phyloP scores from a whole-genome alignment of 2,113 vertebrate genomes.

The Odocoileus virginianus region DNA sequence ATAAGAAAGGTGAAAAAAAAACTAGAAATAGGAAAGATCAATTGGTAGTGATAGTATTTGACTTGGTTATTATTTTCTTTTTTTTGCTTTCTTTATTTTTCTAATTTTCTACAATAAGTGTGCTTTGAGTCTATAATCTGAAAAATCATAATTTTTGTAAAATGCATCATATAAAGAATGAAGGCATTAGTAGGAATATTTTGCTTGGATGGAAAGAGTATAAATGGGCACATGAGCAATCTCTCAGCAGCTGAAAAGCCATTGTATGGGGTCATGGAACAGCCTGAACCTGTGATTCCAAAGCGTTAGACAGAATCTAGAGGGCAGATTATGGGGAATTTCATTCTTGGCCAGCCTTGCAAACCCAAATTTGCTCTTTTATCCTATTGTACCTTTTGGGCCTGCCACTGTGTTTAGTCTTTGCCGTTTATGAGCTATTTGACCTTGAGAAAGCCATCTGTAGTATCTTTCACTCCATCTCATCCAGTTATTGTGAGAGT shows the following conservation, averaged over 20 bases:
- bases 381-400: neutral
- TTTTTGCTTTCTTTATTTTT: neutral
- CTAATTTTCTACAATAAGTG: neutral
- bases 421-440: neutral
- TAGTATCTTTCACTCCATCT: neutral
- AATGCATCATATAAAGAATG: neutral
- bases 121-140: neutral
- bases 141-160: neutral
- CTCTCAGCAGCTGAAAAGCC: neutral
- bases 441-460: neutral
- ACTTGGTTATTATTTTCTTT: neutral
- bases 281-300: neutral
- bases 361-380: neutral
- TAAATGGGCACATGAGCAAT: neutral
- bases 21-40: neutral
- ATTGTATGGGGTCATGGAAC: neutral
- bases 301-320: neutral
- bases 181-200: neutral
- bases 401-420: neutral
- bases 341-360: neutral
- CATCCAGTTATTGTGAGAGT: neutral
- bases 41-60: neutral
- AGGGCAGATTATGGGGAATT: neutral
- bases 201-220: neutral
- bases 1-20: neutral